Evolutionary conservation across 2,113 vertebrate species (phyloP).

Genomic region (Ovis canadensis): DNA sequence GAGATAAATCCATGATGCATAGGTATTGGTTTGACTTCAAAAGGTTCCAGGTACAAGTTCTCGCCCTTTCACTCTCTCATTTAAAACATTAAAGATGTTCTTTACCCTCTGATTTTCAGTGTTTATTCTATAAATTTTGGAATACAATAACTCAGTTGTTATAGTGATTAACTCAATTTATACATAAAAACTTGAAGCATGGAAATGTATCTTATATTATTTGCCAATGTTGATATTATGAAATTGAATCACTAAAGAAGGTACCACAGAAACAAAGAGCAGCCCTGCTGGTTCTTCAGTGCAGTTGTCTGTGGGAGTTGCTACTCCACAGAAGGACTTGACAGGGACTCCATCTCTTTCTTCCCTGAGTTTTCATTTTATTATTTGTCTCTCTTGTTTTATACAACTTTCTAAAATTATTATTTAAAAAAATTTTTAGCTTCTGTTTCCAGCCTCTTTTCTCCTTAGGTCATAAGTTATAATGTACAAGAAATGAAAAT

Average conservation of each 20-base stretch:
- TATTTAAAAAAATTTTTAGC: neutral
- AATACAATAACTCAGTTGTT: neutral
- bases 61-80: neutral
- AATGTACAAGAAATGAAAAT: neutral
- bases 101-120: neutral
- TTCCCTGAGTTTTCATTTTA: neutral
- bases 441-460: neutral
- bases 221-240: neutral
- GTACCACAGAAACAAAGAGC: neutral
- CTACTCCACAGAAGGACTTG: neutral
- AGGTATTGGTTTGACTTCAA: neutral
- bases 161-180: neutral
- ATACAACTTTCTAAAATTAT: neutral
- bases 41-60: neutral
- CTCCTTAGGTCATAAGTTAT: neutral
- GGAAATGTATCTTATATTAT: neutral
- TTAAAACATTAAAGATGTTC: neutral
- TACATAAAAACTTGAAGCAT: neutral
- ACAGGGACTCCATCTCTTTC: neutral
- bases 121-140: neutral
- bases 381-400: neutral
- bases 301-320: neutral
- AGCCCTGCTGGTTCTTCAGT: neutral
- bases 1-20: neutral
- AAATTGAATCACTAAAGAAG: neutral